Conservation (phyloP, 2,888 invertebrate genomes). For the Syrphus vitripennis region DNA sequence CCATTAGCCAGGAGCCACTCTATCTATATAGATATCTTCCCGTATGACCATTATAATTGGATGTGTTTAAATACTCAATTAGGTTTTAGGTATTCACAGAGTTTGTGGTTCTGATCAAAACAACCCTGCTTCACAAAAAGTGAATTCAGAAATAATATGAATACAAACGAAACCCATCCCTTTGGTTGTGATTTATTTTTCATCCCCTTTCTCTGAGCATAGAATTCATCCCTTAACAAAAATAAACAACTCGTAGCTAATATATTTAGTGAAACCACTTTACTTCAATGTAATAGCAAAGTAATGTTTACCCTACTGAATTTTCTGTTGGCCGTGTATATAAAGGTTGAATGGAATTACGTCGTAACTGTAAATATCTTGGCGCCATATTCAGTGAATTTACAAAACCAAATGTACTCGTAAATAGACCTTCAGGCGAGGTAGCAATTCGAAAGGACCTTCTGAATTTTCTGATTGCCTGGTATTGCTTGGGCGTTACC, state of each 20-base stretch:
- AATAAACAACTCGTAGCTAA: too few relatives aligned
- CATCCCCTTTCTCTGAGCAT: not conserved
- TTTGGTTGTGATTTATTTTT: not conserved
- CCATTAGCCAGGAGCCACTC: not conserved
- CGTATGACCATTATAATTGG: not conserved
- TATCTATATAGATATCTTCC: not conserved
- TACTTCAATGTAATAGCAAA: constrained; percentile 78
- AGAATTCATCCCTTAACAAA: not conserved
- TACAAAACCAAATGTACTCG: constrained; percentile 60
- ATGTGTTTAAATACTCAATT: not conserved
- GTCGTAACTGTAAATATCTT: constrained; percentile 79
- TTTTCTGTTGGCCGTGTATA: constrained; percentile 76
- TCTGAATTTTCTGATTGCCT: constrained; percentile 75
- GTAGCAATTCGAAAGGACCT: constrained; percentile 28
- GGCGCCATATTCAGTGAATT: constrained; percentile 33
- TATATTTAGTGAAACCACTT: too few relatives aligned
- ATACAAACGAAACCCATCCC: not conserved
- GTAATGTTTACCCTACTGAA: constrained; percentile 73
- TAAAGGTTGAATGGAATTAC: constrained; percentile 81
- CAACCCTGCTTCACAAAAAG: not conserved
- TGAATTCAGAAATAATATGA: not conserved
- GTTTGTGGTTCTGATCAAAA: not conserved
- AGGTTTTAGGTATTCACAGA: not conserved
- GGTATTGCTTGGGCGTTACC: constrained; percentile 81
- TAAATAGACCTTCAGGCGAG: constrained; percentile 2